Conservation (phyloP, 2,888 invertebrate genomes). For the Bruchidius siliquastri region DNA sequence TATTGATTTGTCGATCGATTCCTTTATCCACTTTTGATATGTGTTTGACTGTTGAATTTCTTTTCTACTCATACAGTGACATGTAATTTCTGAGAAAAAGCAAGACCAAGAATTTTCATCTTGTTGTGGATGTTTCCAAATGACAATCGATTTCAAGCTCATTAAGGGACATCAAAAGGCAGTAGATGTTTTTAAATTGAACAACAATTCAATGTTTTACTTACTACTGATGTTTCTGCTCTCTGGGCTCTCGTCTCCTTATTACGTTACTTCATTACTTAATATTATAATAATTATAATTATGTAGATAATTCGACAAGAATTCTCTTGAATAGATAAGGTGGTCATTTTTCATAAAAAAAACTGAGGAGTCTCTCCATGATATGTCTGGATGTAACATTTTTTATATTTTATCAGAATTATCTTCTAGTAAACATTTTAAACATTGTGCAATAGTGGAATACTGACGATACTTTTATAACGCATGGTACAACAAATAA, state of each 20-base stretch:
- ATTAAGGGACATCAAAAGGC: neutral
- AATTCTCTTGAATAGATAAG: neutral
- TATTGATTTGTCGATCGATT: too few species aligned
- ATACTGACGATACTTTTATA: neutral
- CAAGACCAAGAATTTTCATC: too few species aligned
- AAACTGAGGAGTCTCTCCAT: neutral
- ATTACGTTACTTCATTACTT: neutral
- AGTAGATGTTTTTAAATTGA: neutral
- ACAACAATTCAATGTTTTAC: neutral
- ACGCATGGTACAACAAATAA: neutral
- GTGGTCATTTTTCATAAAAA: neutral
- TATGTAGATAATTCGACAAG: neutral
- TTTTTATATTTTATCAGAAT: neutral
- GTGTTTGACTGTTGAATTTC: too few species aligned
- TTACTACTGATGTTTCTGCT: neutral
- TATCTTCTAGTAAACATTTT: neutral
- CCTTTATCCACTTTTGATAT: too few species aligned
- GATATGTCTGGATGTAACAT: neutral
- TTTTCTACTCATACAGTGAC: too few species aligned
- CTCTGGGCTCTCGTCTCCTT: neutral
- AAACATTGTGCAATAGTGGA: neutral
- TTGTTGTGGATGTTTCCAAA: too few species aligned
- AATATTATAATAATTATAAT: neutral
- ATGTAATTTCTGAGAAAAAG: too few species aligned
- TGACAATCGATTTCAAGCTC: neutral